These are phyloP conservation scores for Meteorus colon DNA, from an alignment of 2,888 invertebrate species.

Conservation along the genomic window DNA sequence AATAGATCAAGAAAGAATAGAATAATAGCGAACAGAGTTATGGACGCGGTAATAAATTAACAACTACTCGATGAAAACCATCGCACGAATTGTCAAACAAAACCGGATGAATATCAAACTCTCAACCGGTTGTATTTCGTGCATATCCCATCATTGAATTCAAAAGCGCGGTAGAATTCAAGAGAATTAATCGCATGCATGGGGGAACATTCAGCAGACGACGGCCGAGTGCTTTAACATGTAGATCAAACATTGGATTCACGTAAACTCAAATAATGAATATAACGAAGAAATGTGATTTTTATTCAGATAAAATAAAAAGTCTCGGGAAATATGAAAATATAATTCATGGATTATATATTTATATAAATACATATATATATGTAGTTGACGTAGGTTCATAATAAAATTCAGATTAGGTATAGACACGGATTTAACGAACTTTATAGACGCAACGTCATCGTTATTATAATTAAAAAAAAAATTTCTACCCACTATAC, in stretches of 20 bases:
- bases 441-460: conserved; percentile 7
- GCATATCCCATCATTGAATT: not conserved
- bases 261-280: not conserved
- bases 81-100: conserved; percentile 55
- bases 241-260: not conserved
- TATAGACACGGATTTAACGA: not conserved
- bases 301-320: not conserved
- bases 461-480: not conserved
- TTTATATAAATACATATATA: not conserved
- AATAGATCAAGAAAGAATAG: not conserved
- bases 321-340: not conserved
- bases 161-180: not conserved
- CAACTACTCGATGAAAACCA: conserved; percentile 51
- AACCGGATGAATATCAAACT: conserved; percentile 49
- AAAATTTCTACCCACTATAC: not conserved
- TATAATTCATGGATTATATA: not conserved
- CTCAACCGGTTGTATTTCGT: not conserved
- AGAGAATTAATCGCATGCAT: no score
- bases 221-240: not conserved
- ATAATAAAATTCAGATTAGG: not conserved
- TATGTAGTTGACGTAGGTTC: not conserved
- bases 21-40: not conserved
- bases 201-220: no score
- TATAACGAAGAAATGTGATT: not conserved
- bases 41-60: conserved; percentile 52